Percentiles rank a stretch among this genome's conserved stretches.
These are phyloP conservation scores for Ligdia adustata DNA, from an alignment of 2,888 invertebrate species.

Conservation along the genomic window DNA sequence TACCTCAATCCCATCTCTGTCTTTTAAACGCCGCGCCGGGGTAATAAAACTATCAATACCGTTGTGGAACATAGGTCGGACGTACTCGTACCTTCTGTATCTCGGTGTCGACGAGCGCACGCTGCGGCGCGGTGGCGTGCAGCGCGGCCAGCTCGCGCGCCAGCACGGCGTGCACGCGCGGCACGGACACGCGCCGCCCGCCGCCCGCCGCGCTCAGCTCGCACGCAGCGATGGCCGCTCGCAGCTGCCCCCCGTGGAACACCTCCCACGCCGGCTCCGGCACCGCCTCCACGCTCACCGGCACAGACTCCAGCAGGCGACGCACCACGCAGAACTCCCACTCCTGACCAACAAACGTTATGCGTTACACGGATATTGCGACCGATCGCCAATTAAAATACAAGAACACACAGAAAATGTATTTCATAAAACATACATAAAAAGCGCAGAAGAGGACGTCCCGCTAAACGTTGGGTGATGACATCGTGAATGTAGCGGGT, in stretches of 20 bases:
- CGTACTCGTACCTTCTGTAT: slow-evolving; percentile 74
- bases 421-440: too few species aligned
- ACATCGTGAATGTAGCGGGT: too few species aligned
- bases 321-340: slow-evolving; percentile 77
- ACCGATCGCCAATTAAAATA: too few species aligned
- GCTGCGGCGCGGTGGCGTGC: slow-evolving; percentile 70
- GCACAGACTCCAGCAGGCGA: slow-evolving; percentile 62
- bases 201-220: slow-evolving; percentile 61
- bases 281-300: slow-evolving; percentile 56
- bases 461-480: too few species aligned
- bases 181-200: slow-evolving; percentile 70
- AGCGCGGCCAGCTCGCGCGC: slow-evolving; percentile 68
- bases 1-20: too few species aligned
- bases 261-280: slow-evolving; percentile 74
- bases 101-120: slow-evolving; percentile 64
- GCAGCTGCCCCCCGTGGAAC: slow-evolving; percentile 70
- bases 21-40: too few species aligned
- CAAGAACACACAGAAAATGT: too few species aligned
- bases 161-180: slow-evolving; percentile 70
- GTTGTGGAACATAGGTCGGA: not conserved
- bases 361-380: too few species aligned
- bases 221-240: slow-evolving; percentile 68
- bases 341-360: slow-evolving; percentile 43
- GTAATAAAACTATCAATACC: too few species aligned
- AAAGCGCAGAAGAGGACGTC: too few species aligned